These are phyloP conservation scores for Myrmecophaga tridactyla DNA, from an alignment of 2,113 vertebrate genomes.

Conservation along the genomic window DNA sequence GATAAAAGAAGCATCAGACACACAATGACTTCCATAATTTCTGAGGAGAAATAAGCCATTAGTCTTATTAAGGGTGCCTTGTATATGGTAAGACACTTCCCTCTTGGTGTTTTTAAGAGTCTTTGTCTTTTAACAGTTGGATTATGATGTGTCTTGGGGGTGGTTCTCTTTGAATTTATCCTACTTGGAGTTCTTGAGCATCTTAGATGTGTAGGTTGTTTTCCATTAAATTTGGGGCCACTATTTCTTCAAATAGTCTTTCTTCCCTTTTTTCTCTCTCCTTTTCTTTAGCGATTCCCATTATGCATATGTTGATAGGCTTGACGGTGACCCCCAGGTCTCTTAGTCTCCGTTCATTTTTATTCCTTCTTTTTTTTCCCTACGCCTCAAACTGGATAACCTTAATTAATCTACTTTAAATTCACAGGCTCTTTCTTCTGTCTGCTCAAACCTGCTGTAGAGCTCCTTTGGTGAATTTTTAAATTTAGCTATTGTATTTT, in stretches of 20 bases:
- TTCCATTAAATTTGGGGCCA: neutral
- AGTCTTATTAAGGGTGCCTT: neutral
- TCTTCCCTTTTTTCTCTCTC: neutral
- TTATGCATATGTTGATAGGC: neutral
- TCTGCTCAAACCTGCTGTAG: too few relatives aligned
- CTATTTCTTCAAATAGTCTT: neutral
- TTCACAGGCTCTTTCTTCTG: too few relatives aligned
- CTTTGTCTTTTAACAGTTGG: neutral
- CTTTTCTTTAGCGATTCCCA: neutral
- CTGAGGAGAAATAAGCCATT: neutral
- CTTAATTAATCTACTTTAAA: neutral
- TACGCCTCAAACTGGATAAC: neutral
- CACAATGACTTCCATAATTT: neutral
- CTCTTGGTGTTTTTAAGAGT: neutral
- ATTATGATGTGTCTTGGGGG: neutral
- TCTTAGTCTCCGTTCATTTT: neutral
- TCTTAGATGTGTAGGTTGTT: neutral
- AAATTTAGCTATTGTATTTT: neutral
- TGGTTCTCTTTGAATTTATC: neutral
- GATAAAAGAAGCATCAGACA: too few relatives aligned
- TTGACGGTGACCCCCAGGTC: neutral
- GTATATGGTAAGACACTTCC: neutral
- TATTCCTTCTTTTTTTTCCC: neutral
- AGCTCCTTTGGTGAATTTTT: neutral
- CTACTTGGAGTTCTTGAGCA: neutral